Conservation (phyloP, 2,888 invertebrate genomes). For the Esperia sulphurella region DNA sequence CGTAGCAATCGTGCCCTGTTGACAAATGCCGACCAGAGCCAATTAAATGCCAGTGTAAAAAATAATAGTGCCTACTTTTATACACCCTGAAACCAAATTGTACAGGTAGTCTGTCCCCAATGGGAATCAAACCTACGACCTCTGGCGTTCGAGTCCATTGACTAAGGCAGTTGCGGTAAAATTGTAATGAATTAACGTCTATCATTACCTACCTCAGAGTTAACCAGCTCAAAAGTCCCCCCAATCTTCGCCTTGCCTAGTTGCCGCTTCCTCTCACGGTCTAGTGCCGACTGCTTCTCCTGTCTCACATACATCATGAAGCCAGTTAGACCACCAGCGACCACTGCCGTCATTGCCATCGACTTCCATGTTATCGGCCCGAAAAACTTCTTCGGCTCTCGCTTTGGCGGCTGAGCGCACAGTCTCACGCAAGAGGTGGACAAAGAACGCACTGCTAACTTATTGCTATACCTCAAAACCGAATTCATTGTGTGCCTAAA, state of each 20-base stretch:
- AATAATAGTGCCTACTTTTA: no score
- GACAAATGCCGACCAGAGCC: no score
- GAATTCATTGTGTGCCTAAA: slow-evolving; percentile 49
- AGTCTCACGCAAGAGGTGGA: slow-evolving; percentile 48
- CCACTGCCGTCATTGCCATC: slow-evolving; percentile 81
- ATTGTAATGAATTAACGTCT: no score
- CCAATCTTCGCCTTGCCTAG: slow-evolving; percentile 97
- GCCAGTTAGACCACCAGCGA: slow-evolving; percentile 83
- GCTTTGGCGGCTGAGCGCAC: slow-evolving; percentile 55
- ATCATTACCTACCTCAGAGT: slow-evolving; percentile 76
- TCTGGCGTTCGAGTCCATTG: no score
- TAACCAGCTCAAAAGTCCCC: slow-evolving; percentile 92
- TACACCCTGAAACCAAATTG: no score
- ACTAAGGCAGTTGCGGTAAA: no score
- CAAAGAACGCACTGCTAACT: slow-evolving; percentile 39
- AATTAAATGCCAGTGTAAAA: no score
- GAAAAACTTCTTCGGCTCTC: slow-evolving; percentile 41
- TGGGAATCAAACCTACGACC: no score
- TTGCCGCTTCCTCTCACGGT: slow-evolving; percentile 87
- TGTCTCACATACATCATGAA: slow-evolving; percentile 89
- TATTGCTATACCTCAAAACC: slow-evolving; percentile 40
- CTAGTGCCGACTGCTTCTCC: slow-evolving; percentile 87
- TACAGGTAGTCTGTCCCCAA: no score
- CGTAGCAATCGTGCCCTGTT: no score
- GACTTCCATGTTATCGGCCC: slow-evolving; percentile 92